Conservation (phyloP, 2,797 vertebrate species). For the Synaphobranchus kaupii region DNA sequence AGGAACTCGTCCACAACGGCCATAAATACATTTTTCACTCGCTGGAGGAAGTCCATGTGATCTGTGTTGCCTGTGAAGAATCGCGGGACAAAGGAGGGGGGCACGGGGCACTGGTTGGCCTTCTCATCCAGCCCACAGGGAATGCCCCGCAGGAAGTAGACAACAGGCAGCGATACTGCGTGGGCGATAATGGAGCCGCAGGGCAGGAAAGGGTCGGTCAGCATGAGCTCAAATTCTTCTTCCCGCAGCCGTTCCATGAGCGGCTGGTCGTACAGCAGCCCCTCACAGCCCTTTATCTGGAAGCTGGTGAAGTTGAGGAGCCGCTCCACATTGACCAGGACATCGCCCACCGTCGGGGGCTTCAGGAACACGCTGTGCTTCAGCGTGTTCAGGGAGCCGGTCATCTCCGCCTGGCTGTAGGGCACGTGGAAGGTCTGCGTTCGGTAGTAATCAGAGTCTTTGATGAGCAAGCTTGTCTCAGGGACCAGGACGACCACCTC, state of each 20-base stretch:
- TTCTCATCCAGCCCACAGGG: conserved; percentile 65
- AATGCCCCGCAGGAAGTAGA: conserved; percentile 69
- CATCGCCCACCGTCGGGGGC: conserved; percentile 31
- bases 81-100: conserved; percentile 67
- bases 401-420: conserved; percentile 59
- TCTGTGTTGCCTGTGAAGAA: conserved; percentile 52
- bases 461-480: conserved; percentile 64
- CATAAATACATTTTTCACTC: conserved; percentile 64
- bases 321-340: conserved; percentile 45
- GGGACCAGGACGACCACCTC: conserved; percentile 68
- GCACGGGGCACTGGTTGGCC: conserved; percentile 65
- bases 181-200: conserved; percentile 71
- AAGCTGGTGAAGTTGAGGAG: conserved; percentile 54
- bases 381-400: rapidly evolving
- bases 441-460: conserved; percentile 49
- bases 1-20: conserved; percentile 37
- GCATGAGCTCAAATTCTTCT: conserved; percentile 59
- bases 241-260: conserved; percentile 61
- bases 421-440: conserved; percentile 60
- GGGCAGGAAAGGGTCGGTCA: conserved; percentile 76
- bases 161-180: conserved; percentile 62
- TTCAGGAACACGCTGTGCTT: conserved; percentile 41
- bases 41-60: conserved; percentile 68
- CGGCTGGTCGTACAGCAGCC: conserved; percentile 58
- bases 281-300: conserved; percentile 61